Evolutionary conservation across 2,888 invertebrate genomes (phyloP).

Genomic region (Lissocephala sabroskyi): DNA sequence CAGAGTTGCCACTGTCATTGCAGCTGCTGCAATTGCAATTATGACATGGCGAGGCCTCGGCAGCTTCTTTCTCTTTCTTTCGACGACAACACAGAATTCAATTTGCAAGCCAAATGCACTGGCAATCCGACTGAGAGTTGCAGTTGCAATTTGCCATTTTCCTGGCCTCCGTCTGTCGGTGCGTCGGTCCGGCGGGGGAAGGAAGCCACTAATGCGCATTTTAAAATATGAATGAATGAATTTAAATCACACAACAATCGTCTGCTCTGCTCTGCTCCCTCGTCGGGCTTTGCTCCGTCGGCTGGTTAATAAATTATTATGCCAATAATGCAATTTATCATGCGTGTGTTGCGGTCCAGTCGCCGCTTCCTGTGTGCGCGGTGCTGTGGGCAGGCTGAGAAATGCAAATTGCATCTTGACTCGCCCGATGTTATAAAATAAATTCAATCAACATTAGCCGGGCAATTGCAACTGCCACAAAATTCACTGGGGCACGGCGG

Average conservation of each 20-base stretch:
- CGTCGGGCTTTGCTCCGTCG: neutral
- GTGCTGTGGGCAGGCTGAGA: constrained; percentile 39
- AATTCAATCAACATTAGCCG: constrained; percentile 64
- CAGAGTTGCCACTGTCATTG: no score
- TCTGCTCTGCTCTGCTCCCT: neutral
- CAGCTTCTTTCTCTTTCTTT: constrained; percentile 13
- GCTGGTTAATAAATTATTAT: constrained; percentile 44
- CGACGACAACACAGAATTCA: constrained; percentile 46
- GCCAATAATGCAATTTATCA: constrained; percentile 50
- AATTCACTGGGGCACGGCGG: no score
- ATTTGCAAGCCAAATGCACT: constrained; percentile 52
- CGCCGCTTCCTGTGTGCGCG: constrained; percentile 33
- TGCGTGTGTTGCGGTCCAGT: constrained; percentile 1
- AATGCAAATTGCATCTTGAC: constrained; percentile 53
- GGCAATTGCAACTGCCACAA: no score
- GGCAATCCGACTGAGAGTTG: constrained; percentile 10
- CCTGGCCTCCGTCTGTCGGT: constrained; percentile 17
- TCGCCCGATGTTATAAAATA: constrained; percentile 43
- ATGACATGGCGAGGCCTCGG: constrained; percentile 10
- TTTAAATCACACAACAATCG: constrained; percentile 28
- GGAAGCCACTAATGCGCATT: constrained; percentile 46
- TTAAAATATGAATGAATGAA: constrained; percentile 37
- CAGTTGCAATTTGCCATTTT: constrained; percentile 38
- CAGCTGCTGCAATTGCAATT: constrained; percentile 17
- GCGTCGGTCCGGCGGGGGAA: constrained; percentile 30